Conservation (phyloP, 1,140 invertebrate species). For the Drosophila nikananu region DNA sequence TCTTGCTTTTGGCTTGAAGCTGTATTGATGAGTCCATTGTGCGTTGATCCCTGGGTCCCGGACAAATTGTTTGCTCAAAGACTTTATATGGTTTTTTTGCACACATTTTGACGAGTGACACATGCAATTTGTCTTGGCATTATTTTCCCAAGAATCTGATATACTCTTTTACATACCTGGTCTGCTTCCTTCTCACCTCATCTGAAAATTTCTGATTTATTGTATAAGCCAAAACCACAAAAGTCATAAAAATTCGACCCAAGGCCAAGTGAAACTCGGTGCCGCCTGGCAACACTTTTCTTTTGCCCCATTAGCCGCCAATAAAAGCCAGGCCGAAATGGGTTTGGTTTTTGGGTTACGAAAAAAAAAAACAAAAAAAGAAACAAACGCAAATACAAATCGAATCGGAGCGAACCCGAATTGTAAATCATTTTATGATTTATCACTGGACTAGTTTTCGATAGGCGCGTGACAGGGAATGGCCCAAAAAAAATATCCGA, state of each 20-base stretch:
- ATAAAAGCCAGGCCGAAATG: slow-evolving; percentile 55
- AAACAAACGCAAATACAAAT: slow-evolving; percentile 36
- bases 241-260: slow-evolving; percentile 38
- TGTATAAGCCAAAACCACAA: slow-evolving; percentile 60
- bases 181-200: slow-evolving; percentile 15
- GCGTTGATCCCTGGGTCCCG: slow-evolving; percentile 14
- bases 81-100: slow-evolving; percentile 34
- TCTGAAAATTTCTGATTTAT: slow-evolving; percentile 23
- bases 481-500: slow-evolving; percentile 19
- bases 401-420: slow-evolving; percentile 48
- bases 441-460: slow-evolving; percentile 71
- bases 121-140: slow-evolving; percentile 20
- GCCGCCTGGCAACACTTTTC: slow-evolving; percentile 65
- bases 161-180: slow-evolving; percentile 21
- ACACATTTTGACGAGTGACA: slow-evolving; percentile 28
- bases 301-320: slow-evolving; percentile 47
- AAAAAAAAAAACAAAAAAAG: slow-evolving; percentile 34
- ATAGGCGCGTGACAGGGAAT: slow-evolving; percentile 67
- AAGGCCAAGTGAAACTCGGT: slow-evolving; percentile 61
- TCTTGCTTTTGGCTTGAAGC: slow-evolving; percentile 4
- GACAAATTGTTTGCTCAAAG: slow-evolving; percentile 58
- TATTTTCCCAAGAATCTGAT: slow-evolving; percentile 23
- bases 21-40: slow-evolving; percentile 32
- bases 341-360: slow-evolving; percentile 53
- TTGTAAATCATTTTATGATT: slow-evolving; percentile 73